phyloP scores from a whole-genome alignment of 2,797 vertebrate species.

The Silurus aristotelis region DNA sequence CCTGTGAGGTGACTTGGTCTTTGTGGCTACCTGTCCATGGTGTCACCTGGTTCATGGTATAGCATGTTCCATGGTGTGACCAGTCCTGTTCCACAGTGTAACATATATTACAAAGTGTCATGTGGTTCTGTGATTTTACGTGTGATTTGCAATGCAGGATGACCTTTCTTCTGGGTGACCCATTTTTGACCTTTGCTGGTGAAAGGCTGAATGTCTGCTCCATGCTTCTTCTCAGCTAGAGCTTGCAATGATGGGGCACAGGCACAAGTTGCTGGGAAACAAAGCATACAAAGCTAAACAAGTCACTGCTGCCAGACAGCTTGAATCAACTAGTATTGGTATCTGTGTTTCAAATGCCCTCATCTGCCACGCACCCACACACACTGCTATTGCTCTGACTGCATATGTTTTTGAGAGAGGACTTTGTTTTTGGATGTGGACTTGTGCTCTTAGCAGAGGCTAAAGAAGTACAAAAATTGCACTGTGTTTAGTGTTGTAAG shows the following conservation, averaged over 20 bases:
- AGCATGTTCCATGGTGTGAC: background rate
- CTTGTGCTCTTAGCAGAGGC: conserved; percentile 51
- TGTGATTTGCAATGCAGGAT: background rate
- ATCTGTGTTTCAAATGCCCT: conserved; percentile 43
- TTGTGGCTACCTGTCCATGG: background rate
- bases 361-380: conserved; percentile 24
- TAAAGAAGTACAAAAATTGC: conserved; percentile 52
- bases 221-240: conserved; percentile 37
- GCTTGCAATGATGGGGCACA: conserved; percentile 32
- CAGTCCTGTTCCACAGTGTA: background rate
- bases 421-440: conserved; percentile 45
- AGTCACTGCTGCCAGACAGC: conserved; percentile 54
- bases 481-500: conserved; percentile 51
- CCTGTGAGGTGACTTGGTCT: background rate
- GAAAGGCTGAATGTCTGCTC: conserved; percentile 33
- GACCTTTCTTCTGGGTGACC: conserved; percentile 17
- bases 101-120: background rate
- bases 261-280: conserved; percentile 51
- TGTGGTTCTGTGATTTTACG: background rate
- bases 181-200: conserved; percentile 39
- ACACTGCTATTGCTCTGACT: conserved; percentile 42
- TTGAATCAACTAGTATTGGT: conserved; percentile 53
- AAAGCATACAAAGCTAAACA: conserved; percentile 49
- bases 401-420: conserved; percentile 53
- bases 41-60: background rate